A percentile compares a stretch with the other conserved stretches of the same genome.
Conservation (phyloP, 2,113 vertebrate species). For the Microcebus ravelobensis region DNA sequence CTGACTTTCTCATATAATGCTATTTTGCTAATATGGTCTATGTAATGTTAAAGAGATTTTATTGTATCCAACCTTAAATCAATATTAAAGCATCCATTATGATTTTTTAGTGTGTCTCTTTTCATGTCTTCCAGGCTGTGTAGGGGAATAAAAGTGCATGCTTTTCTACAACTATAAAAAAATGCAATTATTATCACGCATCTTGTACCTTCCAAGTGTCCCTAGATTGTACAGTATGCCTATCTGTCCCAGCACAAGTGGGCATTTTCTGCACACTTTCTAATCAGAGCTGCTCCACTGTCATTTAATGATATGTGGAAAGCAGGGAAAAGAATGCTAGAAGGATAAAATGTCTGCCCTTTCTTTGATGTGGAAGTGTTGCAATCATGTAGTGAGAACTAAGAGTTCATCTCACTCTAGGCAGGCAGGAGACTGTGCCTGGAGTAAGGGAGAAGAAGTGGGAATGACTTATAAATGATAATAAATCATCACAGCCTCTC, state of each 20-base stretch:
- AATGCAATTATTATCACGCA: not conserved
- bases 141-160: not conserved
- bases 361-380: not conserved
- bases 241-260: not conserved
- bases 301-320: not conserved
- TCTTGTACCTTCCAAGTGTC: not conserved
- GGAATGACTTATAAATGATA: not conserved
- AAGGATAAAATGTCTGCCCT: not conserved
- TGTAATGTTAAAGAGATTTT: constrained; percentile 22
- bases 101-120: not conserved
- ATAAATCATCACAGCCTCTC: not conserved
- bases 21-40: constrained; percentile 28
- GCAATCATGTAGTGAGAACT: not conserved
- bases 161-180: not conserved
- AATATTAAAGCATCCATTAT: constrained; percentile 1
- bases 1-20: not conserved
- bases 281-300: not conserved
- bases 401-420: not conserved
- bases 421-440: not conserved
- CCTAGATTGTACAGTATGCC: not conserved
- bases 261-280: not conserved
- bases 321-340: not conserved
- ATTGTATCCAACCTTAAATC: constrained; percentile 39
- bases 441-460: not conserved
- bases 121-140: not conserved